Evolutionary conservation across 2,797 vertebrate genomes (phyloP).

Genomic region (Clamator glandarius): DNA sequence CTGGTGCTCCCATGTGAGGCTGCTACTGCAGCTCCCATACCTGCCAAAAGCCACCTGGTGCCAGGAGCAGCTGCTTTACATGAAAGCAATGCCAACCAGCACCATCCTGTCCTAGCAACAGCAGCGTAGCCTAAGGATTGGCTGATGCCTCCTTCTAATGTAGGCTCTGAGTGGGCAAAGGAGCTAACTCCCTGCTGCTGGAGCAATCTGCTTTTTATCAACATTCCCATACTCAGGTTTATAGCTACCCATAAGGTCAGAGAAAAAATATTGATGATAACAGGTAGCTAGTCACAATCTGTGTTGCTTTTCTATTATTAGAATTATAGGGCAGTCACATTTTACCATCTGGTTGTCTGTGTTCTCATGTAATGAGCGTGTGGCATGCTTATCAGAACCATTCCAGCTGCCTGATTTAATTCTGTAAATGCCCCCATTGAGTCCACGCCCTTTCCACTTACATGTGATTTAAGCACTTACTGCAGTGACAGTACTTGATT

Average conservation of each 20-base stretch:
- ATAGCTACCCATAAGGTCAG: not conserved
- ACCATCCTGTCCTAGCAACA: not conserved
- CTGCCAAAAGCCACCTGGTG: not conserved
- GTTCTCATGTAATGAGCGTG: not conserved
- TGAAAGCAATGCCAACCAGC: accelerated
- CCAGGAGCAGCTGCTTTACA: not conserved
- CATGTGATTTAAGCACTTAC: not conserved
- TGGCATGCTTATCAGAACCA: not conserved
- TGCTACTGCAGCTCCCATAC: accelerated
- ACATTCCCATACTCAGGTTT: not conserved
- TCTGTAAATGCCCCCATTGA: not conserved
- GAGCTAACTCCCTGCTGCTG: not conserved
- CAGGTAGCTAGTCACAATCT: not conserved
- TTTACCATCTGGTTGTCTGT: not conserved
- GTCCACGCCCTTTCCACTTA: not conserved
- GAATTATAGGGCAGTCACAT: not conserved
- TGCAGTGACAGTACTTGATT: not conserved
- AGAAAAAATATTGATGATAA: not conserved
- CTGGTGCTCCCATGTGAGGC: accelerated
- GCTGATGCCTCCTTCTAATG: not conserved
- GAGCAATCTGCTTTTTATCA: not conserved
- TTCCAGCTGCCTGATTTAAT: not conserved
- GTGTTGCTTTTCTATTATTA: not conserved
- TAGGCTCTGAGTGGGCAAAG: accelerated
- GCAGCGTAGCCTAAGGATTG: not conserved